A percentile compares a stretch with the other conserved stretches of the same genome.
These are phyloP conservation scores for Drosophila fungiperda DNA, from an alignment of 2,888 invertebrate species.

Conservation along the genomic window DNA sequence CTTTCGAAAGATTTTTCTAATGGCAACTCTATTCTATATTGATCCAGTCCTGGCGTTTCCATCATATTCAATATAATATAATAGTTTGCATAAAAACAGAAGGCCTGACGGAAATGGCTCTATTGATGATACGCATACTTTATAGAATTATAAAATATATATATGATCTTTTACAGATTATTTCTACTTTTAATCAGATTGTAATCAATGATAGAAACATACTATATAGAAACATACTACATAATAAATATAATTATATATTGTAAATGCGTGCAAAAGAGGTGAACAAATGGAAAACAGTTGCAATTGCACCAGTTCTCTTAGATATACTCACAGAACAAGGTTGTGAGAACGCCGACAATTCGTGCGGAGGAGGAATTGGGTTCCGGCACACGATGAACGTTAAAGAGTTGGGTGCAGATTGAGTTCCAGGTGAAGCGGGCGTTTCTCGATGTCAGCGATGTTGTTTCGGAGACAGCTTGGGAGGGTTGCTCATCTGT, in stretches of 20 bases:
- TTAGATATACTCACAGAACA: slow-evolving; percentile 76
- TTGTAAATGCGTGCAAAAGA: background rate
- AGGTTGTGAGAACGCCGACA: slow-evolving; percentile 75
- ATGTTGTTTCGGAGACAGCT: slow-evolving; percentile 65
- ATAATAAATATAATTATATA: background rate
- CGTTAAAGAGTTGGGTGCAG: slow-evolving; percentile 80
- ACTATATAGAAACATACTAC: background rate
- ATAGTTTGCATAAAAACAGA: background rate
- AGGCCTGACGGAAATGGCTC: background rate
- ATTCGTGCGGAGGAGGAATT: slow-evolving; percentile 77
- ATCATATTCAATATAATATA: too few species aligned
- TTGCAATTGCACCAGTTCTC: background rate
- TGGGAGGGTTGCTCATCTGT: slow-evolving; percentile 31
- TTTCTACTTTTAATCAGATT: background rate
- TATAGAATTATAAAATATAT: too few species aligned
- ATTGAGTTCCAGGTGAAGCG: slow-evolving; percentile 67
- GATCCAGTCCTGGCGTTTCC: background rate
- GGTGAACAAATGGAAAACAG: background rate
- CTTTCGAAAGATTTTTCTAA: background rate
- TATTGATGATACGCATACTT: background rate
- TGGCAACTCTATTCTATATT: background rate
- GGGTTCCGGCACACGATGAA: slow-evolving; percentile 69
- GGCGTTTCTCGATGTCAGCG: slow-evolving; percentile 68
- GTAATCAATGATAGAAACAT: background rate
- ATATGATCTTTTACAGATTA: background rate